Evolutionary conservation across 2,797 vertebrate genomes (phyloP).

Genomic region (Neosalanx taihuensis): DNA sequence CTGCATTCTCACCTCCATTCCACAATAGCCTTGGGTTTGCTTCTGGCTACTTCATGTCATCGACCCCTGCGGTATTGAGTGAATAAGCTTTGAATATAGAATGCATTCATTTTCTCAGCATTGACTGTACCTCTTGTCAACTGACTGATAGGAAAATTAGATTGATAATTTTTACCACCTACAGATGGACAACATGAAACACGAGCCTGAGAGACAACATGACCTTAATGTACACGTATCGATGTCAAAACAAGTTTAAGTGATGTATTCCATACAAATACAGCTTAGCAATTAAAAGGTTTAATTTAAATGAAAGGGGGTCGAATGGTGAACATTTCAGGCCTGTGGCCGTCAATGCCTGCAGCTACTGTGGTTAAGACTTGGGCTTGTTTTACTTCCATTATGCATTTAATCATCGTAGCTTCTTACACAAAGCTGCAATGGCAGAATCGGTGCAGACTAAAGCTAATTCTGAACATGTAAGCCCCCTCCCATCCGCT

Average conservation of each 20-base stretch:
- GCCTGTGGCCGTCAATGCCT: not conserved
- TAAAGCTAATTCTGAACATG: not conserved
- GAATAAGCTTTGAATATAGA: slow-evolving; percentile 49
- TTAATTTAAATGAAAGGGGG: too few species aligned
- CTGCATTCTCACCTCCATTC: slow-evolving; percentile 28
- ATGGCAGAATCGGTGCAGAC: slow-evolving; percentile 2
- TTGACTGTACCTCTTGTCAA: slow-evolving; percentile 21
- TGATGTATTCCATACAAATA: not conserved
- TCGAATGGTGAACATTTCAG: not conserved
- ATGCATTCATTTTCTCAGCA: slow-evolving; percentile 40
- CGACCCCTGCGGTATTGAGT: slow-evolving; percentile 11
- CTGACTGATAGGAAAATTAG: slow-evolving; percentile 13
- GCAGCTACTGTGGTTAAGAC: not conserved
- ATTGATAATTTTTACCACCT: slow-evolving; percentile 17
- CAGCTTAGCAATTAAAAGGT: not conserved
- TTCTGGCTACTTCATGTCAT: slow-evolving; percentile 12
- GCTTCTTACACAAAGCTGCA: not conserved
- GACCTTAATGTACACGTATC: slow-evolving; percentile 3
- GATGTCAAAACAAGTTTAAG: not conserved
- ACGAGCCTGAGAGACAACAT: not conserved
- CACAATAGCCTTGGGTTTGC: slow-evolving; percentile 6
- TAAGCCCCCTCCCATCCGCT: not conserved
- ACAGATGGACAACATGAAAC: slow-evolving; percentile 15
- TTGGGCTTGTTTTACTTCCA: not conserved
- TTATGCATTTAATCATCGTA: not conserved